A percentile compares a stretch with the other conserved stretches of the same genome.
phyloP scores from a whole-genome alignment of 2,113 vertebrate genomes.

The Caloenas nicobarica region DNA sequence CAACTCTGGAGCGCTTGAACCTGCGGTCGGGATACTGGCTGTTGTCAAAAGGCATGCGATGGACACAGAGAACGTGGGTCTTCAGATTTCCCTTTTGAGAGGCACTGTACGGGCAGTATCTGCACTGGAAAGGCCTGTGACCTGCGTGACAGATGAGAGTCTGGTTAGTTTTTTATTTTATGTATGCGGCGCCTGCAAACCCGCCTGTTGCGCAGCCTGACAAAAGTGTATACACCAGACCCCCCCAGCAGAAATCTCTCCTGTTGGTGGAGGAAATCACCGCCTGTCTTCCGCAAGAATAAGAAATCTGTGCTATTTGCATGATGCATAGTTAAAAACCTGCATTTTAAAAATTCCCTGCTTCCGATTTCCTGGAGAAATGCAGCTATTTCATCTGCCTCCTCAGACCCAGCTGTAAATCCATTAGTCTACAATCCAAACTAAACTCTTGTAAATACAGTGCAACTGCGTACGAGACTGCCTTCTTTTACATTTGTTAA shows the following conservation, averaged over 20 bases:
- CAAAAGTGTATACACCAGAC: accelerated
- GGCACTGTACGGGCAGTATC: conserved; percentile 92
- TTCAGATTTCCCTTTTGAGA: conserved; percentile 98
- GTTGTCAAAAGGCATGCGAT: conserved; percentile 97
- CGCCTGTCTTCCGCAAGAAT: accelerated
- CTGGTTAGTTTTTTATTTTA: conserved; percentile 6
- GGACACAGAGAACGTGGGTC: conserved; percentile 93
- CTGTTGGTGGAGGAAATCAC: accelerated
- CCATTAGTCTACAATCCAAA: not conserved
- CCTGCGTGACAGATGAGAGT: conserved; percentile 73
- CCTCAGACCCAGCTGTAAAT: not conserved
- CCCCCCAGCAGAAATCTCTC: not conserved
- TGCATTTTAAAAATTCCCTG: not conserved
- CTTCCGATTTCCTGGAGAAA: not conserved
- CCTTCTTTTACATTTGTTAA: not conserved
- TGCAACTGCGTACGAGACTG: not conserved
- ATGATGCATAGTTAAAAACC: not conserved
- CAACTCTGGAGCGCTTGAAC: conserved; percentile 89
- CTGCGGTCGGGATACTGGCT: conserved; percentile 92
- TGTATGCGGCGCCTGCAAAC: accelerated
- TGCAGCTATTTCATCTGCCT: not conserved
- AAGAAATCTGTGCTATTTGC: not conserved
- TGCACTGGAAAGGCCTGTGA: conserved; percentile 90
- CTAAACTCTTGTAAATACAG: conserved; percentile 31
- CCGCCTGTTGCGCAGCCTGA: not conserved